Conservation (phyloP, 2,888 invertebrate species). For the Agonopterix heracliana region DNA sequence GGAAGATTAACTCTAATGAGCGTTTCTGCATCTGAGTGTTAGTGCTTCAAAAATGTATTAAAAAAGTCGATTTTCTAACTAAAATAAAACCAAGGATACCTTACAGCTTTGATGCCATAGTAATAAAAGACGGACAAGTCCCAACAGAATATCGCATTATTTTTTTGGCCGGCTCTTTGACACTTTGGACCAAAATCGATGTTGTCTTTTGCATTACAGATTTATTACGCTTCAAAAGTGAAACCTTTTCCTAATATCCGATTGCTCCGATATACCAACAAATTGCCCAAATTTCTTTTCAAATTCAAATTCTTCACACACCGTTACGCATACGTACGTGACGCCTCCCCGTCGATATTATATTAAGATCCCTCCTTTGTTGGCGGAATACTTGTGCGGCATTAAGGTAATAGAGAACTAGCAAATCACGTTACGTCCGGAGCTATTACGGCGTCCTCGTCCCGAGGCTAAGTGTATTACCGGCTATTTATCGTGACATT, state of each 20-base stretch:
- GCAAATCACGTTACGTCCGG: slow-evolving; percentile 63
- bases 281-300: slow-evolving; percentile 14
- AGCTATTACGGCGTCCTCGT: slow-evolving; percentile 52
- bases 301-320: slow-evolving; percentile 44
- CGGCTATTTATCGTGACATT: slow-evolving; percentile 62
- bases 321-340: slow-evolving; percentile 28
- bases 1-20: too few species aligned
- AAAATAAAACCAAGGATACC: too few species aligned
- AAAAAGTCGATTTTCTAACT: too few species aligned
- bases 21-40: too few species aligned
- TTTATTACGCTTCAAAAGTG: too few species aligned
- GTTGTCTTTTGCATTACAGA: too few species aligned
- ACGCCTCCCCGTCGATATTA: slow-evolving; percentile 44
- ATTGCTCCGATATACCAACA: slow-evolving; percentile 20
- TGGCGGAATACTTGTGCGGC: slow-evolving; percentile 54
- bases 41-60: too few species aligned
- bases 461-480: slow-evolving; percentile 57
- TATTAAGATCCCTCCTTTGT: slow-evolving; percentile 60
- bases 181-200: too few species aligned
- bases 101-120: too few species aligned
- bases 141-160: too few species aligned
- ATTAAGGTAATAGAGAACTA: slow-evolving; percentile 60
- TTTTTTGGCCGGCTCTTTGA: too few species aligned
- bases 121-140: too few species aligned
- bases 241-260: slow-evolving; percentile 3